Percentiles rank a stretch among this genome's conserved stretches.
Conservation (phyloP, 2,113 vertebrate genomes). For the Sinocyclocheilus maitianheensis region DNA sequence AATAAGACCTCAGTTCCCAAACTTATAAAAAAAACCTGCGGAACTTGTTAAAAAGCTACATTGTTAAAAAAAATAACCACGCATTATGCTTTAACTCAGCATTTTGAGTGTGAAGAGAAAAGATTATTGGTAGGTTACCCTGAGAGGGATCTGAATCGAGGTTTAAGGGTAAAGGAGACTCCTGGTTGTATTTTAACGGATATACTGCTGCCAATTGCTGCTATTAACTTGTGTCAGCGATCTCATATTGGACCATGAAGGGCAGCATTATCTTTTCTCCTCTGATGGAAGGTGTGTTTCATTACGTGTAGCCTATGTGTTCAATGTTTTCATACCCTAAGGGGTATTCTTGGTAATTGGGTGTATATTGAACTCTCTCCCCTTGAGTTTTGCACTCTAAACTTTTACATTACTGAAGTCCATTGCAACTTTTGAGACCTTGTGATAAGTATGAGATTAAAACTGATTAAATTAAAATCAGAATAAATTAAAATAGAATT, state of each 20-base stretch:
- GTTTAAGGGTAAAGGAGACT: not conserved
- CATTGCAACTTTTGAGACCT: not conserved
- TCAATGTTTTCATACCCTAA: constrained; percentile 9
- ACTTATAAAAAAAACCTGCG: not conserved
- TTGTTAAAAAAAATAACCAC: not conserved
- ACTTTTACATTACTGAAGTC: constrained; percentile 20
- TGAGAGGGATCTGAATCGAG: constrained; percentile 9
- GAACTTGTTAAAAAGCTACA: not conserved
- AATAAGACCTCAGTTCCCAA: not conserved
- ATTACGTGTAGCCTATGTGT: constrained; percentile 23
- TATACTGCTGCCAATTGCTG: constrained; percentile 3
- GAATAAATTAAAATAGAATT: constrained; percentile 37
- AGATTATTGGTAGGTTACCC: not conserved
- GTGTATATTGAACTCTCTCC: constrained; percentile 26
- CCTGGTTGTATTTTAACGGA: constrained; percentile 2
- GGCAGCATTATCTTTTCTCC: constrained; percentile 19
- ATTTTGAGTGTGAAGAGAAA: not conserved
- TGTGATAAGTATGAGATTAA: constrained; percentile 18
- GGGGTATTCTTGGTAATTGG: constrained; percentile 29
- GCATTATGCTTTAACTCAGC: not conserved
- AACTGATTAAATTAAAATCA: constrained; percentile 30
- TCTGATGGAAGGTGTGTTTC: constrained; percentile 27
- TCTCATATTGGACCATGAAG: constrained; percentile 43
- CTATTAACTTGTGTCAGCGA: constrained; percentile 31
- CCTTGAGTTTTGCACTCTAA: constrained; percentile 35